Percentiles rank a stretch among this genome's conserved stretches.
Conservation (phyloP, 2,888 invertebrate species). For the Clepsis dumicolana region DNA sequence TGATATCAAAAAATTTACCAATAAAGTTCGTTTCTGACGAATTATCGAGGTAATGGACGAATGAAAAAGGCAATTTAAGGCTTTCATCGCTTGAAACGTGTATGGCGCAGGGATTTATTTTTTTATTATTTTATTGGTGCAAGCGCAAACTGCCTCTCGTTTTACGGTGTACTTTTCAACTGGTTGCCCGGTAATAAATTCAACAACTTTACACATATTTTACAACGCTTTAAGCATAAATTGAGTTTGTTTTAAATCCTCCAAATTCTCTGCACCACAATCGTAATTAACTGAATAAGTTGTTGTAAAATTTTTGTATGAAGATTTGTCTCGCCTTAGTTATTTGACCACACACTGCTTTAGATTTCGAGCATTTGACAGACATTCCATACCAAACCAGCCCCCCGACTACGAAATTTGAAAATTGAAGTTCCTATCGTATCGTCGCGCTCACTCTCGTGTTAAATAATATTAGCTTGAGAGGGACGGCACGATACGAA, state of each 20-base stretch:
- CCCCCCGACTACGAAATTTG: no score
- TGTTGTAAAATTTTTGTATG: no score
- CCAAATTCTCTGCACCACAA: neutral
- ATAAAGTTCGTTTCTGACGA: constrained; percentile 63
- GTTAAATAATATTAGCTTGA: no score
- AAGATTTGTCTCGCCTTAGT: no score
- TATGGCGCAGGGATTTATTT: constrained; percentile 68
- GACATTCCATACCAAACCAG: no score
- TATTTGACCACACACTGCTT: no score
- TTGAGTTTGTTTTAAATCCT: constrained; percentile 1
- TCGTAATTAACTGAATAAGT: neutral
- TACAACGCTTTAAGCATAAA: constrained; percentile 17
- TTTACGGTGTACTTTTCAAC: constrained; percentile 78
- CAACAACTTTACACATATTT: constrained; percentile 56
- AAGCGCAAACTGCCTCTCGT: constrained; percentile 72
- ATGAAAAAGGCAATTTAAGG: constrained; percentile 65
- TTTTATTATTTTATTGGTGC: constrained; percentile 80
- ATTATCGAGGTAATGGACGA: constrained; percentile 63
- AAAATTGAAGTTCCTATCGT: no score
- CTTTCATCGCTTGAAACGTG: constrained; percentile 63
- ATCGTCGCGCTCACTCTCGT: no score
- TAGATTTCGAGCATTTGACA: no score
- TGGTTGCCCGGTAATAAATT: constrained; percentile 73
- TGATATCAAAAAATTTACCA: constrained; percentile 19
- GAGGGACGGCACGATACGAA: no score